A percentile compares a stretch with the other conserved stretches of the same genome.
Conservation (phyloP, 1,140 invertebrate genomes). For the Drosophila tropicalis region DNA sequence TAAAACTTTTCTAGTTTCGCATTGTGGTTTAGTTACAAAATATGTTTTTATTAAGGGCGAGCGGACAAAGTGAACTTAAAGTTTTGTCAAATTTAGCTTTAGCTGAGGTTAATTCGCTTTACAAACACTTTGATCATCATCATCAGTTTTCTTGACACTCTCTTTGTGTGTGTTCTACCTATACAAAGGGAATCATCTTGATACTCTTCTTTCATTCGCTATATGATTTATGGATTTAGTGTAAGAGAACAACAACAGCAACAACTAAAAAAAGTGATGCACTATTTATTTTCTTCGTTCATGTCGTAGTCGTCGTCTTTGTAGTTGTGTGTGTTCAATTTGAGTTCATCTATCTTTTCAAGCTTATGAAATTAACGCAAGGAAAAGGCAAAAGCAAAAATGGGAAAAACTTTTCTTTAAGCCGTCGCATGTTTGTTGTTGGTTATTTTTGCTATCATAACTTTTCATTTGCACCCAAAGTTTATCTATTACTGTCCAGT, state of each 20-base stretch:
- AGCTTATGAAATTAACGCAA: constrained; percentile 33
- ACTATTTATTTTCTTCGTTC: constrained; percentile 21
- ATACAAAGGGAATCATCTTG: background rate
- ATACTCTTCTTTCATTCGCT: background rate
- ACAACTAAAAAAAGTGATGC: background rate
- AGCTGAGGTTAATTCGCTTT: background rate
- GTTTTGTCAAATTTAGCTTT: background rate
- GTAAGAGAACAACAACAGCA: background rate
- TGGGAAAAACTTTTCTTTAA: background rate
- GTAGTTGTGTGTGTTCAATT: constrained; percentile 20
- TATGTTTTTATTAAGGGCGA: background rate
- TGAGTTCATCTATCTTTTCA: constrained; percentile 19
- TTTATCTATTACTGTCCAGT: constrained; percentile 50
- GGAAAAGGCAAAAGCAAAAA: background rate
- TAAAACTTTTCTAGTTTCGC: background rate
- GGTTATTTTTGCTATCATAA: constrained; percentile 20
- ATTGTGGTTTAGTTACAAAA: background rate
- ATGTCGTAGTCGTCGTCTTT: background rate
- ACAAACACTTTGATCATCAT: constrained; percentile 1
- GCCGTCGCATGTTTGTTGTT: background rate
- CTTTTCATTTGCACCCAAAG: constrained; percentile 49
- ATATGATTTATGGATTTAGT: constrained; percentile 39
- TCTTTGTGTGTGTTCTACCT: background rate
- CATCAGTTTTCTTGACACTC: constrained; percentile 6
- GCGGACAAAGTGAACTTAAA: background rate